A percentile compares a stretch with the other conserved stretches of the same genome.
Evolutionary conservation across 2,888 invertebrate species (phyloP).

Genomic region (Caenorhabditis zanzibari): DNA sequence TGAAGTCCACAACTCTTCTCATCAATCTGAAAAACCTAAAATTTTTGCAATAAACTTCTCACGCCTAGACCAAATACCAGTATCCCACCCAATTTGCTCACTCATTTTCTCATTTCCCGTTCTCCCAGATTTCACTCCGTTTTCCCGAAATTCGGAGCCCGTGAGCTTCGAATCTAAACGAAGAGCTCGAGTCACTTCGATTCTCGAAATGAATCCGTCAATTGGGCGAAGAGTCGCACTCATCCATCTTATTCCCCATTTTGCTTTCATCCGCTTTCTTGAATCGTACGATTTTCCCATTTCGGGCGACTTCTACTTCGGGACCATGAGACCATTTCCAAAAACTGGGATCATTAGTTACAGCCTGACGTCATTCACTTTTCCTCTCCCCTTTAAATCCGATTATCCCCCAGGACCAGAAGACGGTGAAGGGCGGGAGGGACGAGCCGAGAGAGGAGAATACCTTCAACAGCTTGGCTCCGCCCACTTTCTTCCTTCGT

Average conservation of each 20-base stretch:
- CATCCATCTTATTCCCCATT: conserved; percentile 33
- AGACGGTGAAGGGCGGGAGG: conserved; percentile 38
- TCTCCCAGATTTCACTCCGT: not conserved
- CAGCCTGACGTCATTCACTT: conserved; percentile 39
- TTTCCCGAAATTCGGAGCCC: not conserved
- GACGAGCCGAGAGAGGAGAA: conserved; percentile 29
- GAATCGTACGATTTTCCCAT: conserved; percentile 3
- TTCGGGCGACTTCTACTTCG: not conserved
- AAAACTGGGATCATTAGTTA: conserved; percentile 1
- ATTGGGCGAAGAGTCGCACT: conserved; percentile 9
- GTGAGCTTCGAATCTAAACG: not conserved
- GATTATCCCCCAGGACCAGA: conserved; percentile 36
- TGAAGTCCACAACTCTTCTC: too few species aligned
- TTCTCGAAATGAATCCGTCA: conserved; percentile 48
- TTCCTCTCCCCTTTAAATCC: conserved; percentile 37
- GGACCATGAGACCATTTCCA: conserved; percentile 4
- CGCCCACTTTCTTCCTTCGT: conserved; percentile 42
- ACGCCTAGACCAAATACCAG: not conserved
- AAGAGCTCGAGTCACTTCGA: conserved; percentile 33
- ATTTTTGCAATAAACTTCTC: not conserved
- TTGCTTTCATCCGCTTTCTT: not conserved
- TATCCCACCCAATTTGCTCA: not conserved
- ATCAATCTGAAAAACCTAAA: too few species aligned
- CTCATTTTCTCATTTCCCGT: conserved; percentile 6
- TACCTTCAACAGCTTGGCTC: conserved; percentile 54